phyloP scores from a whole-genome alignment of 2,888 invertebrate genomes.

The Siphlonurus alternatus region DNA sequence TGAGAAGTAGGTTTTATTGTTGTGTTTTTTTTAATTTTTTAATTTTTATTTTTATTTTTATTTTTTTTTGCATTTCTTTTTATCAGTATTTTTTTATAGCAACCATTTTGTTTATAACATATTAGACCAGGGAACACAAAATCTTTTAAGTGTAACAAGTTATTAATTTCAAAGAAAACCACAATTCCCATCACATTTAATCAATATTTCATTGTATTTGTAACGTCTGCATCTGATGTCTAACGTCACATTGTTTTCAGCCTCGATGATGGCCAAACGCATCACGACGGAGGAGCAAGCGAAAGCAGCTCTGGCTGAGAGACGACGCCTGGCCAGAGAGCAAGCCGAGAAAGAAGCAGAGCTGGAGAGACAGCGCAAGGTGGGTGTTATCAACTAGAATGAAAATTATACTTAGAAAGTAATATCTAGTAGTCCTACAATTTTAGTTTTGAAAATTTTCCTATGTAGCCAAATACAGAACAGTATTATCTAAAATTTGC shows the following conservation, averaged over 20 bases:
- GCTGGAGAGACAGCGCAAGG: slow-evolving; percentile 48
- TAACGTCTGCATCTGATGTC: slow-evolving; percentile 5
- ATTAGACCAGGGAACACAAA: too few species aligned
- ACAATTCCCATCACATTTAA: too few species aligned
- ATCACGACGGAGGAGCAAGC: slow-evolving; percentile 86
- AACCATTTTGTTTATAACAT: too few species aligned
- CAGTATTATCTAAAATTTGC: too few species aligned
- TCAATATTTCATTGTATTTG: too few species aligned
- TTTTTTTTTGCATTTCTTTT: too few species aligned
- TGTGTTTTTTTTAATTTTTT: too few species aligned
- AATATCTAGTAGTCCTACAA: slow-evolving; percentile 5
- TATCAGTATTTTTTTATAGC: too few species aligned
- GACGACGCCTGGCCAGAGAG: slow-evolving; percentile 70
- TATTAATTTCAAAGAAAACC: not conserved
- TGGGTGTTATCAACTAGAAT: slow-evolving; percentile 18
- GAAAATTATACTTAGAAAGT: slow-evolving; percentile 1
- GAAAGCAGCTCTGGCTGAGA: slow-evolving; percentile 83
- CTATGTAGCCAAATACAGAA: too few species aligned
- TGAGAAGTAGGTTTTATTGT: too few species aligned
- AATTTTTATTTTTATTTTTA: too few species aligned
- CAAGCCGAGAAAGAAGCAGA: slow-evolving; percentile 85
- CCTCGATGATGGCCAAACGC: slow-evolving; percentile 46
- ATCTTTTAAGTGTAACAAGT: not conserved
- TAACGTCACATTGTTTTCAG: slow-evolving; percentile 20
- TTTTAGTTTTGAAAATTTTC: too few species aligned